A percentile compares a stretch with the other conserved stretches of the same genome.
Conservation (phyloP, 2,888 invertebrate genomes). For the Callimorpha dominula region DNA sequence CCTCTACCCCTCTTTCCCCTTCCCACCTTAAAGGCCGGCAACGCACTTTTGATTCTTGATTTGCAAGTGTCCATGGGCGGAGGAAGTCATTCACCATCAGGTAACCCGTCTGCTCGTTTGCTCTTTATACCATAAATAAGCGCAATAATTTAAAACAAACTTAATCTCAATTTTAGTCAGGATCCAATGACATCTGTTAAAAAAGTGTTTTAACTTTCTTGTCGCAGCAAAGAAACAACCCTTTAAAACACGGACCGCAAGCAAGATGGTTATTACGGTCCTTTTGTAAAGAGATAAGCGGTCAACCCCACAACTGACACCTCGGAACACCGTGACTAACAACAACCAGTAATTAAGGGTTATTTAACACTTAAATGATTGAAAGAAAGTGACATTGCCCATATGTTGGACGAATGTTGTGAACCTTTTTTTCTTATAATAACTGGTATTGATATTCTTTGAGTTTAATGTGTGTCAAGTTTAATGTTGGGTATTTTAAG, state of each 20-base stretch:
- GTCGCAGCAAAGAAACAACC: conserved; percentile 69
- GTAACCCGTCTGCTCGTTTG: no score
- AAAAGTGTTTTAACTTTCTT: conserved; percentile 54
- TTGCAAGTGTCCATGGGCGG: no score
- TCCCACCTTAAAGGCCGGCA: no score
- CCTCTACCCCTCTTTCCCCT: no score
- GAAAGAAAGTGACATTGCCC: conserved; percentile 75
- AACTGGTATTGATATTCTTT: conserved; percentile 40
- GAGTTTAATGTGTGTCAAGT: conserved; percentile 46
- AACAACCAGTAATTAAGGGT: conserved; percentile 76
- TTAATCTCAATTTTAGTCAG: neutral
- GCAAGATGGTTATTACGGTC: conserved; percentile 54
- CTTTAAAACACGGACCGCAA: conserved; percentile 64
- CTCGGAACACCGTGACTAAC: conserved; percentile 74
- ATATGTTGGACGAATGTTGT: conserved; percentile 70
- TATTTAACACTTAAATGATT: conserved; percentile 74
- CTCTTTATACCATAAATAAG: no score
- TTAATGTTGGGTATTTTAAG: conserved; percentile 47
- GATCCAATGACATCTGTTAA: conserved; percentile 35
- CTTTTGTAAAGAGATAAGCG: conserved; percentile 73
- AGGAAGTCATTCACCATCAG: no score
- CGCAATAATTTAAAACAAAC: neutral
- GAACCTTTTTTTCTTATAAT: conserved; percentile 52
- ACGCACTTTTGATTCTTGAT: no score
- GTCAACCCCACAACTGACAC: conserved; percentile 83